A percentile compares a stretch with the other conserved stretches of the same genome.
Conservation (phyloP, 2,113 vertebrate species). For the Sarotherodon lohbergeri region DNA sequence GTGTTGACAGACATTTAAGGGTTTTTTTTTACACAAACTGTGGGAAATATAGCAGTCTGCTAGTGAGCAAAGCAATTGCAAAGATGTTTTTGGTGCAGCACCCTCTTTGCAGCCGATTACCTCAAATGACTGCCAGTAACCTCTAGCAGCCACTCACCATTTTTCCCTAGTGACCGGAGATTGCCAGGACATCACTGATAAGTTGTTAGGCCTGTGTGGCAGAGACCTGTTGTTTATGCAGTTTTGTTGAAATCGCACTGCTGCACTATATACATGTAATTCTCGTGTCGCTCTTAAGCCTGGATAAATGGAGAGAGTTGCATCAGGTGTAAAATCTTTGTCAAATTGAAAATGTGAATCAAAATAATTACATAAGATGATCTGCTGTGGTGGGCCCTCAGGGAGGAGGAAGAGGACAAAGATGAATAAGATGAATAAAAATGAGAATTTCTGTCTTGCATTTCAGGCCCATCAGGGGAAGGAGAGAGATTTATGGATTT, state of each 20-base stretch:
- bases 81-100: not conserved
- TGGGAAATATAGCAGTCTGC: not conserved
- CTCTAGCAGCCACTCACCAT: not conserved
- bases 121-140: not conserved
- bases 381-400: not conserved
- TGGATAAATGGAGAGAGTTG: fast-evolving
- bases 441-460: not conserved
- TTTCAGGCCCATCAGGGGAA: not conserved
- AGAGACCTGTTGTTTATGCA: not conserved
- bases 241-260: fast-evolving
- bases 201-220: not conserved
- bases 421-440: not conserved
- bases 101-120: not conserved
- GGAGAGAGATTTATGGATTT: not conserved
- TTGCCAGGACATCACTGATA: not conserved
- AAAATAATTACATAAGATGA: not conserved
- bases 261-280: not conserved
- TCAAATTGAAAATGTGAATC: not conserved
- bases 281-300: not conserved
- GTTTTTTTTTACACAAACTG: fast-evolving
- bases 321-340: not conserved
- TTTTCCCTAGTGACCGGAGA: not conserved
- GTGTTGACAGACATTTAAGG: not conserved
- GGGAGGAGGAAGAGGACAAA: not conserved
- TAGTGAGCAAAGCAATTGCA: not conserved